phyloP scores from a whole-genome alignment of 2,888 invertebrate genomes.

The Caenorhabditis sp. region DNA sequence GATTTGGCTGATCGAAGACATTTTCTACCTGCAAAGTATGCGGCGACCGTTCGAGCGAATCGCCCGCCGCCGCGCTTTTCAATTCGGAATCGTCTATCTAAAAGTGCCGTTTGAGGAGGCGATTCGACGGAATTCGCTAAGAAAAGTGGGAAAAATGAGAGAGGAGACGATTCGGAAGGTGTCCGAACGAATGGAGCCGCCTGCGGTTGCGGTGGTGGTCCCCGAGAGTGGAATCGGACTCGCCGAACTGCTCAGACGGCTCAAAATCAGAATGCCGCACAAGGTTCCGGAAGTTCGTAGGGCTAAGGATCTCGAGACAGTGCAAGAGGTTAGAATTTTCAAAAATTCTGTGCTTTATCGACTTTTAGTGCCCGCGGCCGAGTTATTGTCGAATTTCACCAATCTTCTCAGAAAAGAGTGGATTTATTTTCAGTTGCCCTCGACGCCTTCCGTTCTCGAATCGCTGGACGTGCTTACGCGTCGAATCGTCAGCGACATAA shows the following conservation, averaged over 20 bases:
- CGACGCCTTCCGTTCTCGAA: too few relatives aligned
- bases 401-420: too few relatives aligned
- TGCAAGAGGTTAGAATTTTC: too few relatives aligned
- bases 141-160: too few relatives aligned
- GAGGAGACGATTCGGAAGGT: constrained; percentile 43
- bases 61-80: constrained; percentile 26
- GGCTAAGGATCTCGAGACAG: too few relatives aligned
- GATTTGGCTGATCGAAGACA: constrained; percentile 56
- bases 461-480: too few relatives aligned
- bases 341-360: too few relatives aligned
- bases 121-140: constrained; percentile 7
- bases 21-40: constrained; percentile 66
- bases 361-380: too few relatives aligned
- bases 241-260: neutral
- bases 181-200: constrained; percentile 17
- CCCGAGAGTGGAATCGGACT: constrained; percentile 6
- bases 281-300: too few relatives aligned
- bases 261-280: neutral
- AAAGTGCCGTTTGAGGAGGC: constrained; percentile 25
- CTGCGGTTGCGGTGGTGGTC: neutral
- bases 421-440: too few relatives aligned
- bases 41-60: constrained; percentile 58
- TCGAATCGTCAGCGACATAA: too few relatives aligned
- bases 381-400: too few relatives aligned
- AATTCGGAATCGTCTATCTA: constrained; percentile 41